These are phyloP conservation scores for Sebastes minor DNA, from an alignment of 2,797 vertebrate species.

Conservation along the genomic window DNA sequence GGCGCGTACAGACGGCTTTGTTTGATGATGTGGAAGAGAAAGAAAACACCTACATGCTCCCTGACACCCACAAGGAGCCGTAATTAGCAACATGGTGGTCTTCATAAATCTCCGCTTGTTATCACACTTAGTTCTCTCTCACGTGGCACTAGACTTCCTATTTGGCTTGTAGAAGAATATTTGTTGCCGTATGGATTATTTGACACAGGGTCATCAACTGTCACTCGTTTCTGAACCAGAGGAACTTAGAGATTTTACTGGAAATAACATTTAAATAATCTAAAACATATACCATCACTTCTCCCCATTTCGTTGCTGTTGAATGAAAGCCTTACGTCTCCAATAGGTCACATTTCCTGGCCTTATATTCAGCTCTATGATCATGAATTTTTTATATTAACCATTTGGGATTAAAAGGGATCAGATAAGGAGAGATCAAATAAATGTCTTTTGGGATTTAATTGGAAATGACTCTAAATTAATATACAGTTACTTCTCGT, in stretches of 20 bases:
- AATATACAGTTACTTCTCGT: not conserved
- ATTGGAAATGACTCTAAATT: not conserved
- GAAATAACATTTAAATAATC: not conserved
- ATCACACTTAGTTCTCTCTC: conserved; percentile 34
- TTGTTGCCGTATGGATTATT: not conserved
- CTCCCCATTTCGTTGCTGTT: not conserved
- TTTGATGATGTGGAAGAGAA: conserved; percentile 42
- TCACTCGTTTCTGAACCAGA: not conserved
- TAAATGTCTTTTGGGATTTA: not conserved
- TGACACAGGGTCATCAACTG: not conserved
- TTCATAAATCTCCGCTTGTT: conserved; percentile 58
- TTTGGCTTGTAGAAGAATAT: conserved; percentile 8
- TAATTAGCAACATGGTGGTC: conserved; percentile 61
- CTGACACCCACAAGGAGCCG: conserved; percentile 38
- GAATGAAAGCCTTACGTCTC: not conserved
- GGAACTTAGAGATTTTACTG: not conserved
- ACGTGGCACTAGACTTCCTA: conserved; percentile 2
- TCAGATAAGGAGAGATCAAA: not conserved
- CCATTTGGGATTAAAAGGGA: not conserved
- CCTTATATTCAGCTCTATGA: not conserved
- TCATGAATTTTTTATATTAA: not conserved
- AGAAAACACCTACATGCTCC: conserved; percentile 32
- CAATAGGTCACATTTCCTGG: not conserved
- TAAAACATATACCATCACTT: not conserved
- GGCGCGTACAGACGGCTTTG: conserved; percentile 41